phyloP scores from a whole-genome alignment of 2,113 vertebrate species.

The Hoplias malabaricus region DNA sequence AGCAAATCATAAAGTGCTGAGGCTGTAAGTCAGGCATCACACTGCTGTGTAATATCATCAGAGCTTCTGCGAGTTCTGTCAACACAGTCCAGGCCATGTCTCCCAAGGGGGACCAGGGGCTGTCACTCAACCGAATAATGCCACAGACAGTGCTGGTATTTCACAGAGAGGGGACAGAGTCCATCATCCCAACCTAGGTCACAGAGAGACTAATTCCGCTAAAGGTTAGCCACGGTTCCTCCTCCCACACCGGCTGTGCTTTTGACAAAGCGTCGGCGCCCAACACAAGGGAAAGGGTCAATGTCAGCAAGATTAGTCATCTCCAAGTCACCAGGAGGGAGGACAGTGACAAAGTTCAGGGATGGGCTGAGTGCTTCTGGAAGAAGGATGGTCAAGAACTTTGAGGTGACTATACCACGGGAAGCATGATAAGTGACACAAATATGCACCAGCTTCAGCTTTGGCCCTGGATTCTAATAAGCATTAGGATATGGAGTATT shows the following conservation, averaged over 20 bases:
- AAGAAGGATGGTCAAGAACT: constrained; percentile 30
- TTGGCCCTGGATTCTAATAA: constrained; percentile 1
- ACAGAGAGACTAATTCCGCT: constrained; percentile 61
- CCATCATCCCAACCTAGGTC: constrained; percentile 67
- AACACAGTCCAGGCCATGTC: constrained; percentile 28
- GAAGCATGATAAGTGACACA: neutral
- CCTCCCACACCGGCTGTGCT: constrained; percentile 4
- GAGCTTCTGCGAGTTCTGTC: constrained; percentile 61
- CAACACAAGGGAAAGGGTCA: constrained; percentile 45
- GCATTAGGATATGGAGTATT: neutral
- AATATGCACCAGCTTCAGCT: neutral
- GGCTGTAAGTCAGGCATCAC: constrained; percentile 61
- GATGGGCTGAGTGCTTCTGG: constrained; percentile 26
- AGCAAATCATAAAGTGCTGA: constrained; percentile 65
- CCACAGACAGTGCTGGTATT: constrained; percentile 63
- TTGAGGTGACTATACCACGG: neutral
- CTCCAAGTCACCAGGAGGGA: constrained; percentile 24
- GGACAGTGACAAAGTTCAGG: constrained; percentile 39
- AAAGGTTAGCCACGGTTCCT: constrained; percentile 59
- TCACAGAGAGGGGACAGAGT: constrained; percentile 60
- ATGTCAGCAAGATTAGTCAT: constrained; percentile 37
- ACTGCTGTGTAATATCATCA: constrained; percentile 60
- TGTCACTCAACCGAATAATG: constrained; percentile 72
- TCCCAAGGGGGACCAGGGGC: constrained; percentile 58
- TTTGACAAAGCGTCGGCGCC: constrained; percentile 52